Conservation (phyloP, 2,797 vertebrate species). For the Florisuga fusca region DNA sequence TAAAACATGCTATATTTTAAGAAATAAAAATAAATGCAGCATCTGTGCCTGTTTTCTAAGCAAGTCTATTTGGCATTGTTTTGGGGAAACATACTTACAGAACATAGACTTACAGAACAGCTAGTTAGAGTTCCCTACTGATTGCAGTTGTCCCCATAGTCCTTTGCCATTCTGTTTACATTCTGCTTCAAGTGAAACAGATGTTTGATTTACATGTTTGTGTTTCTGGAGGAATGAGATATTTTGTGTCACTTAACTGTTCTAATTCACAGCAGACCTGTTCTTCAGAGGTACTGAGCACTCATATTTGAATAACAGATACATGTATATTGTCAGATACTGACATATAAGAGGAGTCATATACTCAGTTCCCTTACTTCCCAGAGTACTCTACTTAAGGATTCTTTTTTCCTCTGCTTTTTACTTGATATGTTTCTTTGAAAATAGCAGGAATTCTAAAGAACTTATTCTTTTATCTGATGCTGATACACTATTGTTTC, state of each 20-base stretch:
- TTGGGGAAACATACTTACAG: not conserved
- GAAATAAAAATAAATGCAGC: not conserved
- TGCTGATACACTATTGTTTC: not conserved
- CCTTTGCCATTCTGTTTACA: not conserved
- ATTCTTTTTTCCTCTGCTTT: not conserved
- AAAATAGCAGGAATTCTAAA: not conserved
- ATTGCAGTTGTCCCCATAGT: not conserved
- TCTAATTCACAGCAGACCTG: not conserved
- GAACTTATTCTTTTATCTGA: not conserved
- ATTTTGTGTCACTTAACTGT: not conserved
- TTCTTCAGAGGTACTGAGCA: not conserved
- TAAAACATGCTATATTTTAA: not conserved
- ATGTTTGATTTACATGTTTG: not conserved
- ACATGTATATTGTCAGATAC: not conserved
- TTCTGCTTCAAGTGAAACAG: constrained; percentile 6
- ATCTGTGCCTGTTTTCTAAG: constrained; percentile 12
- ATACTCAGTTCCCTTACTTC: not conserved
- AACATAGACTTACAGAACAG: not conserved
- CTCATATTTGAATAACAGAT: not conserved
- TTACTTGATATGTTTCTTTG: not conserved
- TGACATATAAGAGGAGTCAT: not conserved
- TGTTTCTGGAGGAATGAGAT: not conserved
- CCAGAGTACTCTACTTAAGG: not conserved
- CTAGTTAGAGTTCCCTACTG: not conserved
- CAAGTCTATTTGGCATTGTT: not conserved